These are phyloP conservation scores for Herpailurus yagouaroundi DNA, from an alignment of 2,113 vertebrate species.

Conservation along the genomic window DNA sequence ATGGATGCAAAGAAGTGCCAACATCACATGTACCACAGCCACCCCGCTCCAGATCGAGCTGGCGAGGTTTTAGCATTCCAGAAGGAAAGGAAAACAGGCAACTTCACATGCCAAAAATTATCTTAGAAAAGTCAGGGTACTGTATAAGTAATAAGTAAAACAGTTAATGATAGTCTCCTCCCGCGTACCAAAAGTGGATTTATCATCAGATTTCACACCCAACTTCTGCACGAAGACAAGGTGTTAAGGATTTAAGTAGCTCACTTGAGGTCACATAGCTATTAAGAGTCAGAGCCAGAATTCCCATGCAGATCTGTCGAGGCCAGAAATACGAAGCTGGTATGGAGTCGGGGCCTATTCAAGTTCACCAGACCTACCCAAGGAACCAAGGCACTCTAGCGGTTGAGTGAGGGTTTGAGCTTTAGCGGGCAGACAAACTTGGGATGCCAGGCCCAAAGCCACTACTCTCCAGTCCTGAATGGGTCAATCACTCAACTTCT, in stretches of 20 bases:
- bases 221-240: not conserved
- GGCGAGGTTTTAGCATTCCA: not conserved
- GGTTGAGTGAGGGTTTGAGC: not conserved
- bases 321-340: not conserved
- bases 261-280: not conserved
- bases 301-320: not conserved
- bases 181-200: not conserved
- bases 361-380: not conserved
- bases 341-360: not conserved
- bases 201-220: not conserved
- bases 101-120: not conserved
- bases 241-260: not conserved
- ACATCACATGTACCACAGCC: not conserved
- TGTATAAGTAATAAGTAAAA: not conserved
- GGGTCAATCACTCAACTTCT: not conserved
- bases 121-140: not conserved
- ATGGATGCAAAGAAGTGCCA: not conserved
- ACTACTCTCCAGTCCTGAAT: not conserved
- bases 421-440: not conserved
- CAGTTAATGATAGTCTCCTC: not conserved
- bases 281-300: not conserved
- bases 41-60: not conserved
- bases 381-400: not conserved
- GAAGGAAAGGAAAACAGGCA: not conserved
- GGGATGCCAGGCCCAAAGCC: not conserved